Conservation (phyloP, 2,888 invertebrate genomes). For the Crematogaster levior region DNA sequence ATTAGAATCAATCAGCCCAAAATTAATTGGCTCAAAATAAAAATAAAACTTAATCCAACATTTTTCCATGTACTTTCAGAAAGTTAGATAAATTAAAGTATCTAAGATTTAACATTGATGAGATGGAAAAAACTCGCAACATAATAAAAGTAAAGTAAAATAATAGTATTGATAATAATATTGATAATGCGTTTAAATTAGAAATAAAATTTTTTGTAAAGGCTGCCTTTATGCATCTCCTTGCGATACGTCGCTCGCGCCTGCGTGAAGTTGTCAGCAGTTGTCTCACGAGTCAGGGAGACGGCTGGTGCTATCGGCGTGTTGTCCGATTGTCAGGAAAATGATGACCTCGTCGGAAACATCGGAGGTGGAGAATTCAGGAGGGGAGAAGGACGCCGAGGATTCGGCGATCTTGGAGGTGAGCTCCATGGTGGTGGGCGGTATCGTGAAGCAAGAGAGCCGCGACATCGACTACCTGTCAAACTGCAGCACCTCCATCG, state of each 20-base stretch:
- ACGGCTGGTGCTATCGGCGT: slow-evolving; percentile 1
- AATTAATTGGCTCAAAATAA: neutral
- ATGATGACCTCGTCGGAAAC: slow-evolving; percentile 83
- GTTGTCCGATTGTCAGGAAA: slow-evolving; percentile 54
- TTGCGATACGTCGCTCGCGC: slow-evolving; percentile 19
- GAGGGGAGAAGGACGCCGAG: slow-evolving; percentile 67
- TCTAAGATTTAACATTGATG: neutral
- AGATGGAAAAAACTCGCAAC: neutral
- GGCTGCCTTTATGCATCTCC: slow-evolving; percentile 42
- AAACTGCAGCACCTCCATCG: slow-evolving; percentile 83
- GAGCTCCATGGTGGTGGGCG: slow-evolving; percentile 79
- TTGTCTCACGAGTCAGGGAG: slow-evolving; percentile 12
- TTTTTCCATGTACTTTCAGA: neutral
- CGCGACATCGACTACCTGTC: slow-evolving; percentile 82
- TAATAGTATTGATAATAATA: neutral
- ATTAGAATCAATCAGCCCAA: neutral
- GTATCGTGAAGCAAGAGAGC: slow-evolving; percentile 78
- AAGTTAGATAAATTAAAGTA: neutral
- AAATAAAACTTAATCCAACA: neutral
- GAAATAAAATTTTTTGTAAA: neutral
- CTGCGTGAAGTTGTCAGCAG: slow-evolving; percentile 16
- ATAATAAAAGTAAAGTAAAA: neutral
- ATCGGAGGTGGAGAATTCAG: slow-evolving; percentile 74
- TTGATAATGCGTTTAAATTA: neutral
- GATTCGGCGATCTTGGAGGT: slow-evolving; percentile 82